Conservation (phyloP, 1,140 invertebrate species). For the Apis mellifera region Amel_HAv3.1 CM009940.2:10658001-10658500, state of each 20-base stretch:
- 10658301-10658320: slow-evolving; percentile 52
- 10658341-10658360: slow-evolving; percentile 57
- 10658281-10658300: slow-evolving; percentile 24
- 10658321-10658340: slow-evolving; percentile 54
- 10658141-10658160: slow-evolving; percentile 35
- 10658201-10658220: not conserved
- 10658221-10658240: too few relatives aligned
- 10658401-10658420: not conserved
- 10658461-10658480: not conserved
- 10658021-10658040: too few relatives aligned
- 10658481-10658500: slow-evolving; percentile 47
- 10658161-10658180: slow-evolving; percentile 15
- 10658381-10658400: slow-evolving; percentile 15
- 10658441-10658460: slow-evolving; percentile 22
- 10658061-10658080: too few relatives aligned
- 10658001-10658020: too few relatives aligned
- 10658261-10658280: not conserved
- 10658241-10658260: too few relatives aligned
- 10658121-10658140: slow-evolving; percentile 41
- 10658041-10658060: too few relatives aligned
- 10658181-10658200: slow-evolving; percentile 39
- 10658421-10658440: slow-evolving; percentile 16
- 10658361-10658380: slow-evolving; percentile 22
- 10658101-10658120: too few relatives aligned
- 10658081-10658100: too few relatives aligned